Evolutionary conservation across 2,888 invertebrate genomes (phyloP), one percentile per base, ranked within the genome.

Genomic region (Polymixis flavicincta): DNA sequence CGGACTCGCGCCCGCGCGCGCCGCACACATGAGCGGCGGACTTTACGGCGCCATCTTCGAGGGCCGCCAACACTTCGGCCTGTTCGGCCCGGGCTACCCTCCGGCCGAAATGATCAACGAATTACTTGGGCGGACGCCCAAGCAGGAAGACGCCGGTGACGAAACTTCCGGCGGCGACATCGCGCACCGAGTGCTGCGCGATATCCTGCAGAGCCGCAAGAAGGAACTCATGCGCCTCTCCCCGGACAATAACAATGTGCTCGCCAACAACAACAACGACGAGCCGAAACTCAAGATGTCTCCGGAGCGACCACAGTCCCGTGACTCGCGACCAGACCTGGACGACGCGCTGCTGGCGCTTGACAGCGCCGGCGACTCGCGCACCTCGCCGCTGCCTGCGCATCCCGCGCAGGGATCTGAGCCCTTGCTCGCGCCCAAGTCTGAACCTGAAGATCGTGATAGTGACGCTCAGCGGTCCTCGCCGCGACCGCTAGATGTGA

Each of bases 101-200:
- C 98, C 98, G 96, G 98, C 98, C 93, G 98, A 98, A 96, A 98
- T 98, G 98, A 97, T 98, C 92, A 98, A 98, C 97, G 98, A 98
- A 97, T 97, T 98, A 87, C 97, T 98, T 90, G 98, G 98, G 88
- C 97, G 98, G 89, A 98, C 98, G 93, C 98, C 98, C 92, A 98
- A 97, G 94, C 97, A 97, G 94, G 98, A 97, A 89, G 97, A 97
- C 86, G 91, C 95, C 90, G 94, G 97, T 88, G 97, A 97, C 88
- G 97, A 97, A 87, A 92, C 96, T 28, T 76, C 91, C 76, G 92
- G 94, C 42, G 94, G 94, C 66, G 97, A 97, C 86, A 95, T 97
- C 89, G 98, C 98, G 81, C 98, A 98, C 95, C 98, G 98, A 94
- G 98, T 99, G 97, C 97, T 99, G 89, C 97, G 99, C 79, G 98